Percentiles rank a stretch among this genome's conserved stretches.
phyloP scores from a whole-genome alignment of 2,888 invertebrate genomes.

The Ditula angustiorana region DNA sequence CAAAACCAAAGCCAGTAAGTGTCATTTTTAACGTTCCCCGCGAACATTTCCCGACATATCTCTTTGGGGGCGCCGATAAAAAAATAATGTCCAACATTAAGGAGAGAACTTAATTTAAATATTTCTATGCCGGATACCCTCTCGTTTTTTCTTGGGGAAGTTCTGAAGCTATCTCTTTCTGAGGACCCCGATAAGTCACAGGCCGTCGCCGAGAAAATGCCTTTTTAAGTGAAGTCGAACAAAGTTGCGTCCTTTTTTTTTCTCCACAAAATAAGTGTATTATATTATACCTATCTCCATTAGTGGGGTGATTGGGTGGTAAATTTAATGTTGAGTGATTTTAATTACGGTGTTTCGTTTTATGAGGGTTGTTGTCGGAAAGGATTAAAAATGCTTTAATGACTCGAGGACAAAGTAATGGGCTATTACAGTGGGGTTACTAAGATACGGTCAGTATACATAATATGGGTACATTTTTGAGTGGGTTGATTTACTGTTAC shows the following conservation, averaged over 20 bases:
- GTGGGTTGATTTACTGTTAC: neutral
- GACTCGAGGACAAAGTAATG: slow-evolving; percentile 13
- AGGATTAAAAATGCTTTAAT: slow-evolving; percentile 9
- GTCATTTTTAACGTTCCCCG: slow-evolving; percentile 48
- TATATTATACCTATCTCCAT: slow-evolving; percentile 60
- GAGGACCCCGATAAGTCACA: slow-evolving; percentile 69
- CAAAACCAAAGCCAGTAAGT: slow-evolving; percentile 10
- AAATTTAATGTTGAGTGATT: slow-evolving; percentile 38
- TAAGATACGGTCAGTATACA: slow-evolving; percentile 2
- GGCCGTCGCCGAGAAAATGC: slow-evolving; percentile 68
- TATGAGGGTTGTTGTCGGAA: slow-evolving; percentile 17
- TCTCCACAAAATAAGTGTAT: too few species aligned
- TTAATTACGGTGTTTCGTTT: slow-evolving; percentile 36
- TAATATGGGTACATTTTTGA: neutral
- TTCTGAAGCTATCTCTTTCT: slow-evolving; percentile 54
- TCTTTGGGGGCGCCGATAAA: slow-evolving; percentile 79
- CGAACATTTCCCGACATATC: slow-evolving; percentile 71
- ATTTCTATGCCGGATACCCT: slow-evolving; percentile 62
- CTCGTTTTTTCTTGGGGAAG: slow-evolving; percentile 49
- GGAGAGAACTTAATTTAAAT: slow-evolving; percentile 82
- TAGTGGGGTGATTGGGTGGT: slow-evolving; percentile 48
- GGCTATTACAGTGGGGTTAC: slow-evolving; percentile 15
- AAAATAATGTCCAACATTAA: slow-evolving; percentile 83
- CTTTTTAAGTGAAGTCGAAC: slow-evolving; percentile 77
- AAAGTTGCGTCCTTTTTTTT: slow-evolving; percentile 56